Evolutionary conservation across 1,140 invertebrate species (phyloP).

Genomic region (Akabosia matsudoensis): DNA sequence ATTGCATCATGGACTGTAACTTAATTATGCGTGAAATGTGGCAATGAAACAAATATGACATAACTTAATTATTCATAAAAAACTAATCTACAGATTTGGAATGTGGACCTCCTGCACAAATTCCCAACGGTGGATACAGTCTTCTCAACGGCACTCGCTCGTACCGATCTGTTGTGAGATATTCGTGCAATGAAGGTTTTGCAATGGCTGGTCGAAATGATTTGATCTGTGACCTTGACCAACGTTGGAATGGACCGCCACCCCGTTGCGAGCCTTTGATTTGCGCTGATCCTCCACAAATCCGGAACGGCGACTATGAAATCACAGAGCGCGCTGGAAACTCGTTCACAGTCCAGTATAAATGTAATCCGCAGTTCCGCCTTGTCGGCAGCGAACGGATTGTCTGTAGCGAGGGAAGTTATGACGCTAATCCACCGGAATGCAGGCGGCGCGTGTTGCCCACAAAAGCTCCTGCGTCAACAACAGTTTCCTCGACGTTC

Average conservation of each 20-base stretch:
- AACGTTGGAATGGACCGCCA: conserved; percentile 89
- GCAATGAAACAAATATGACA: neutral
- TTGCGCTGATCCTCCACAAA: conserved; percentile 59
- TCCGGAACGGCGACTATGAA: conserved; percentile 67
- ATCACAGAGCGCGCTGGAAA: conserved; percentile 61
- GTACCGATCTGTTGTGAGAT: conserved; percentile 79
- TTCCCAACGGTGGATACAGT: conserved; percentile 74
- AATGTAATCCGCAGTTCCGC: conserved; percentile 65
- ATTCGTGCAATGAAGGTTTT: conserved; percentile 76
- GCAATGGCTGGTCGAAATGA: conserved; percentile 75
- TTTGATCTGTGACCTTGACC: conserved; percentile 85
- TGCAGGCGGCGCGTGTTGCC: conserved; percentile 42
- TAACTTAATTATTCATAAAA: neutral
- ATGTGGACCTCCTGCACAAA: conserved; percentile 82
- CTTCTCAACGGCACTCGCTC: conserved; percentile 78
- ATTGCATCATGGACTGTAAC: neutral
- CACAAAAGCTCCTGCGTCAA: conserved; percentile 45
- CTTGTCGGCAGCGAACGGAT: conserved; percentile 67
- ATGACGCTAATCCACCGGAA: conserved; percentile 68
- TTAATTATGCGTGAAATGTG: neutral
- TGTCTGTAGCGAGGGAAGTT: conserved; percentile 71
- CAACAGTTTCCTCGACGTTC: conserved; percentile 49
- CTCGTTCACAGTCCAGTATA: conserved; percentile 69
- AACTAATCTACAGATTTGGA: conserved; percentile 73
- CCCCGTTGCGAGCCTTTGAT: conserved; percentile 70